phyloP scores from a whole-genome alignment of 2,113 vertebrate species.

The Takifugu flavidus region DNA sequence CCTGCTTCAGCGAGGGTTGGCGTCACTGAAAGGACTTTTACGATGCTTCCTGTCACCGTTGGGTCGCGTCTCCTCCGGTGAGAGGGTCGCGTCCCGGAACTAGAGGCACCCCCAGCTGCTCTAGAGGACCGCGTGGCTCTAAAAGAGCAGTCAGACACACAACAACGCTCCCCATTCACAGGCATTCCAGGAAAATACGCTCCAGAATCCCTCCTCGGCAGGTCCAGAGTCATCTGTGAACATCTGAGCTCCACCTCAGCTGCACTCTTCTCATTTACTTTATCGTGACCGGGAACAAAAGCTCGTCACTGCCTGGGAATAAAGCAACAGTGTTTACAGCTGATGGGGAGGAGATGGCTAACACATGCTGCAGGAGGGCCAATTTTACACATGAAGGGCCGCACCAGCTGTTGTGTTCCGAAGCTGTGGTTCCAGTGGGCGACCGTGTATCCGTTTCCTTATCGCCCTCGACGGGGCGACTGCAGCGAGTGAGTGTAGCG shows the following conservation, averaged over 20 bases:
- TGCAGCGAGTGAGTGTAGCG: conserved; percentile 21
- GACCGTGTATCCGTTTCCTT: conserved; percentile 44
- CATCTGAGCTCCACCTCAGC: conserved; percentile 16
- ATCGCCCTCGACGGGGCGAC: conserved; percentile 45
- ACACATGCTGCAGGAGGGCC: conserved; percentile 33
- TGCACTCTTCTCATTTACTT: conserved; percentile 7
- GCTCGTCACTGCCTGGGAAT: conserved; percentile 4
- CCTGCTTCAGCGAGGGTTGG: no score
- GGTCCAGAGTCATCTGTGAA: conserved; percentile 27
- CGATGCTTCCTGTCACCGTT: no score
- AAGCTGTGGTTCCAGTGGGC: conserved; percentile 54
- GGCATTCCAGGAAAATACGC: no score
- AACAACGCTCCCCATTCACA: no score
- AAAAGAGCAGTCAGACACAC: no score
- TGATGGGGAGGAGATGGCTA: conserved; percentile 12
- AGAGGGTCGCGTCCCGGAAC: no score
- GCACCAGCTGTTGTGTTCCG: conserved; percentile 53
- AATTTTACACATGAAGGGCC: conserved; percentile 68
- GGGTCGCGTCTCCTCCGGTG: no score
- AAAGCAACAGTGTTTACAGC: conserved; percentile 17
- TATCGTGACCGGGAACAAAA: conserved; percentile 14
- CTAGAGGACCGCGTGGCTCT: no score
- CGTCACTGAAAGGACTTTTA: no score
- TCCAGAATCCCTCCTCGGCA: conserved; percentile 36
- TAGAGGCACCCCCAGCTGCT: no score